These are phyloP conservation scores for Tylochromis polylepis DNA, from an alignment of 2,113 vertebrate genomes.

Conservation along the genomic window DNA sequence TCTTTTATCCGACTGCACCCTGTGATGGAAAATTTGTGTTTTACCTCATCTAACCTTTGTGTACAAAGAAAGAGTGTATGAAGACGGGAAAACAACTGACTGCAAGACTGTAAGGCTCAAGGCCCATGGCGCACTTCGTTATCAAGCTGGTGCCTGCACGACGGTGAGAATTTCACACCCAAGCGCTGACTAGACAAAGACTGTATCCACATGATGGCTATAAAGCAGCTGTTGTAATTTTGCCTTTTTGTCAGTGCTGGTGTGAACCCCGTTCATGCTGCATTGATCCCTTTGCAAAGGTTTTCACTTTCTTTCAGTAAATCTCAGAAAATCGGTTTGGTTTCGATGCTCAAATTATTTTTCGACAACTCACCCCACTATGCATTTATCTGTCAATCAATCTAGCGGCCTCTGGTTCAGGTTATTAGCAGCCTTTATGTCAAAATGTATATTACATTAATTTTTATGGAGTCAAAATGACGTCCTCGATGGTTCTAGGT, in stretches of 20 bases:
- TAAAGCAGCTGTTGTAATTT: not conserved
- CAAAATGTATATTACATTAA: not conserved
- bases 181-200: not conserved
- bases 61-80: too few species aligned
- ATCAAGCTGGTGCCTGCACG: accelerated
- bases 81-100: too few species aligned
- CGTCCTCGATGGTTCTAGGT: not conserved
- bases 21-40: too few species aligned
- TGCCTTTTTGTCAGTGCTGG: not conserved
- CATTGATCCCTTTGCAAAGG: accelerated
- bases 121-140: too few species aligned
- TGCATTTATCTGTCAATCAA: not conserved
- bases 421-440: not conserved
- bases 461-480: not conserved
- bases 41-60: too few species aligned
- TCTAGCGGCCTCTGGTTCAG: not conserved
- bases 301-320: not conserved
- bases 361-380: accelerated
- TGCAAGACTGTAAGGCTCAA: too few species aligned
- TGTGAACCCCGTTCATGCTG: accelerated
- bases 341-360: not conserved
- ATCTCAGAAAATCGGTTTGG: not conserved
- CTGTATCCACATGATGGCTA: accelerated
- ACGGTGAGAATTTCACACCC: accelerated
- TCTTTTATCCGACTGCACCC: too few species aligned